Evolutionary conservation across 2,113 vertebrate species (phyloP).

Genomic region (Centropus unirufus): DNA sequence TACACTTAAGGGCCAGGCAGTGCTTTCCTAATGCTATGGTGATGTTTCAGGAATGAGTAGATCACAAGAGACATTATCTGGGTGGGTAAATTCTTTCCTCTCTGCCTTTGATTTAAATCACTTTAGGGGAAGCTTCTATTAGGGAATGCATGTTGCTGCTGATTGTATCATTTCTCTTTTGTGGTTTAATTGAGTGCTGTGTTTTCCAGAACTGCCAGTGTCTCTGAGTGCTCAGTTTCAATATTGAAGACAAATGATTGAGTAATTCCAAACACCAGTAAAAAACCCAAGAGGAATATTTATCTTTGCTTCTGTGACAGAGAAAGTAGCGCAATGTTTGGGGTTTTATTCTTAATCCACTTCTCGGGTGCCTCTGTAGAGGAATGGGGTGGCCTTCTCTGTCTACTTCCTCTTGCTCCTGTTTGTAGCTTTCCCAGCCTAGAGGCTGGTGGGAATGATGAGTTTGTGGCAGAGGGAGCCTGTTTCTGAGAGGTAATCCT

Average conservation of each 20-base stretch:
- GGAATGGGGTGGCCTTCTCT: neutral
- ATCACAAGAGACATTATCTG: neutral
- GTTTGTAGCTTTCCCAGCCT: neutral
- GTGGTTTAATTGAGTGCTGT: neutral
- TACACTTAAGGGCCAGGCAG: neutral
- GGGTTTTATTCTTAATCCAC: neutral
- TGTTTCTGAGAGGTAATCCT: neutral
- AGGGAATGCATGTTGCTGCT: neutral
- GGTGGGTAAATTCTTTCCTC: neutral
- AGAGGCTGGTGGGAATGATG: too few relatives aligned
- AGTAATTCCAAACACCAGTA: slow-evolving; percentile 25
- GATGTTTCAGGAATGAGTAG: neutral
- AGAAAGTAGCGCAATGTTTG: neutral
- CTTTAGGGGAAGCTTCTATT: neutral
- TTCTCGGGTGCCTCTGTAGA: neutral
- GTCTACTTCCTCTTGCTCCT: neutral
- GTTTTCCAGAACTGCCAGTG: slow-evolving; percentile 16
- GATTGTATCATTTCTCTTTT: neutral
- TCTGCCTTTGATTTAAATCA: neutral
- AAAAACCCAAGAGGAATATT: neutral
- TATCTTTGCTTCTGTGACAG: neutral
- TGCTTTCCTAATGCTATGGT: neutral
- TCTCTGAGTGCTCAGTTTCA: neutral
- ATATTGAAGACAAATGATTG: neutral
- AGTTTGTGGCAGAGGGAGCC: neutral